Percentiles rank a stretch among this genome's conserved stretches.
Evolutionary conservation across 2,888 invertebrate species (phyloP).

Genomic region (Synergus itoensis): DNA sequence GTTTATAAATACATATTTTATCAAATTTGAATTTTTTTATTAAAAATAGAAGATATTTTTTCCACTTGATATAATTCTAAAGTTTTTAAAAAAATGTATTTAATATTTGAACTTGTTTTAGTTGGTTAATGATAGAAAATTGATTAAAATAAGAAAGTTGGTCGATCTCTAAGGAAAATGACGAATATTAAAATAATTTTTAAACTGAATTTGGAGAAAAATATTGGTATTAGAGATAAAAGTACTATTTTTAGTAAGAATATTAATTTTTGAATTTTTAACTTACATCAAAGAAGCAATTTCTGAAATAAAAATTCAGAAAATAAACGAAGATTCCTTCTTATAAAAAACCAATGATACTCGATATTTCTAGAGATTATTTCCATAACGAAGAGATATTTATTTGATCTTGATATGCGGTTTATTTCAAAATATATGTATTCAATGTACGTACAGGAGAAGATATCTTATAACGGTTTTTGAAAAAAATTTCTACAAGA

Average conservation of each 20-base stretch:
- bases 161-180: background rate
- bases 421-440: background rate
- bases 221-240: background rate
- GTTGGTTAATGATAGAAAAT: background rate
- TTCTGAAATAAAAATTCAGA: background rate
- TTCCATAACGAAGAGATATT: constrained; percentile 2
- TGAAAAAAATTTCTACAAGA: background rate
- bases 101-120: background rate
- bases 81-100: no score
- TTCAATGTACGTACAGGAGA: background rate
- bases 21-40: background rate
- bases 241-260: background rate
- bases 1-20: no score
- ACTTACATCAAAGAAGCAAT: background rate
- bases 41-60: background rate
- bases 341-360: background rate
- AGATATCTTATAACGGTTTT: background rate
- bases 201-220: background rate
- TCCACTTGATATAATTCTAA: background rate
- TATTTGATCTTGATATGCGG: constrained; percentile 1
- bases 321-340: no score
- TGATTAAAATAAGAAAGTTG: background rate
- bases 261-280: background rate
- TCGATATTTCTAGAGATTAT: constrained; percentile 14
- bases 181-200: background rate